These are phyloP conservation scores for Orchestes rusci DNA, from an alignment of 2,888 invertebrate genomes.

Conservation along the genomic window DNA sequence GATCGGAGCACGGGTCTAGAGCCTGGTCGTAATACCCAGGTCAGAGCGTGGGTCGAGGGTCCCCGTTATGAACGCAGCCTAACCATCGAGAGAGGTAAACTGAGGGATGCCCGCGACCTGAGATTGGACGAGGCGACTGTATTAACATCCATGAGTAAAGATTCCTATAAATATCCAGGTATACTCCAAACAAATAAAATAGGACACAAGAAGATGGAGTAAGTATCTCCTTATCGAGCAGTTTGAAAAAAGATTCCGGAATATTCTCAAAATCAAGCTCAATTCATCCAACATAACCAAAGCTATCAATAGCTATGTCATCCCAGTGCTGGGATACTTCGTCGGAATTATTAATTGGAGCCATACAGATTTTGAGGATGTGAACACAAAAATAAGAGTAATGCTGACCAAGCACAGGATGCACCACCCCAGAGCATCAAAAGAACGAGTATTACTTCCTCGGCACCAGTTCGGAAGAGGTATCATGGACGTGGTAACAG, in stretches of 20 bases:
- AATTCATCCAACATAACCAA: background rate
- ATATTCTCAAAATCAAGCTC: background rate
- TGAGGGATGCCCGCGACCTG: too few relatives aligned
- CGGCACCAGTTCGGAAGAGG: conserved; percentile 2
- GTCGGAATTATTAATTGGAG: background rate
- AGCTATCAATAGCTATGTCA: background rate
- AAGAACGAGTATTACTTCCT: conserved; percentile 1
- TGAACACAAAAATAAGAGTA: background rate
- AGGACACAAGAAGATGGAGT: background rate
- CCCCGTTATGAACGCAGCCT: too few relatives aligned
- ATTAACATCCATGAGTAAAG: too few relatives aligned
- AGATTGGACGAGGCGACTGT: too few relatives aligned
- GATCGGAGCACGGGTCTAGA: too few relatives aligned
- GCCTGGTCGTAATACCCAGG: too few relatives aligned
- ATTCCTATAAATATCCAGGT: too few relatives aligned
- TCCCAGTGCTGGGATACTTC: background rate
- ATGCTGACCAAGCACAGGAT: conserved; percentile 2
- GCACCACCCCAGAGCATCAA: conserved; percentile 4
- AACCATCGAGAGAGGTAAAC: too few relatives aligned
- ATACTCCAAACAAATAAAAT: background rate
- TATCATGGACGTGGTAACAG: background rate
- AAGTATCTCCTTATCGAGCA: background rate
- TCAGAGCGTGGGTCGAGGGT: too few relatives aligned
- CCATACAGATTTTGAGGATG: background rate
- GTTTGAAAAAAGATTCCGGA: background rate